phyloP scores from a whole-genome alignment of 2,113 vertebrate species.

The Ranitomeya variabilis region DNA sequence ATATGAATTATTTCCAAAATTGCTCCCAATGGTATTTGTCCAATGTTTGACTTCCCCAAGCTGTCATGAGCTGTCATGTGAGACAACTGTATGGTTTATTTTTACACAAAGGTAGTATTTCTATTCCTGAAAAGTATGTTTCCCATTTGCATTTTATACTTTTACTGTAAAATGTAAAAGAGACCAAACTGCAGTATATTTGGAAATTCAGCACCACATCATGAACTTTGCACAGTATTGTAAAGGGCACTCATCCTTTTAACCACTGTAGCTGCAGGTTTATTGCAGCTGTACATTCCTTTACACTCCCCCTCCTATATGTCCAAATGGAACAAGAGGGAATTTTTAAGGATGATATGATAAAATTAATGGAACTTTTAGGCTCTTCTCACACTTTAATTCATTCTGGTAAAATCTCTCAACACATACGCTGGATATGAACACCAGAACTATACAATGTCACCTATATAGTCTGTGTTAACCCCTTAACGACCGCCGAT shows the following conservation, averaged over 20 bases:
- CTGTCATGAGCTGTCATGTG: slow-evolving; percentile 41
- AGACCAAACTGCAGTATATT: background rate
- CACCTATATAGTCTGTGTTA: too few species aligned
- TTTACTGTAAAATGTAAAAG: background rate
- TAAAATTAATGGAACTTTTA: too few species aligned
- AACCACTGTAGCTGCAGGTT: background rate
- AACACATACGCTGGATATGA: too few species aligned
- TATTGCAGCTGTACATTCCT: background rate
- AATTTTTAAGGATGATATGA: too few species aligned
- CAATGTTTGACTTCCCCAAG: slow-evolving; percentile 35
- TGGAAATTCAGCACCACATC: background rate
- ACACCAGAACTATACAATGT: too few species aligned
- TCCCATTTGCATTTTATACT: background rate
- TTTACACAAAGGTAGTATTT: slow-evolving; percentile 23
- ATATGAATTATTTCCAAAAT: slow-evolving; percentile 47
- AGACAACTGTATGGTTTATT: slow-evolving; percentile 1
- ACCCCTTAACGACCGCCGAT: too few species aligned
- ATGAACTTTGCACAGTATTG: background rate
- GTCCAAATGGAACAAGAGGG: background rate
- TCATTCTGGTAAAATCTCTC: too few species aligned
- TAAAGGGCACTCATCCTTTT: background rate
- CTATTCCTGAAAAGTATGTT: slow-evolving; percentile 21
- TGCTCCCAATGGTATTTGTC: slow-evolving; percentile 16
- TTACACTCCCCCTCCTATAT: background rate
- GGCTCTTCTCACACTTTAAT: too few species aligned